Evolutionary conservation across 2,888 invertebrate genomes (phyloP).

Genomic region (Aspidapion aeneum): DNA sequence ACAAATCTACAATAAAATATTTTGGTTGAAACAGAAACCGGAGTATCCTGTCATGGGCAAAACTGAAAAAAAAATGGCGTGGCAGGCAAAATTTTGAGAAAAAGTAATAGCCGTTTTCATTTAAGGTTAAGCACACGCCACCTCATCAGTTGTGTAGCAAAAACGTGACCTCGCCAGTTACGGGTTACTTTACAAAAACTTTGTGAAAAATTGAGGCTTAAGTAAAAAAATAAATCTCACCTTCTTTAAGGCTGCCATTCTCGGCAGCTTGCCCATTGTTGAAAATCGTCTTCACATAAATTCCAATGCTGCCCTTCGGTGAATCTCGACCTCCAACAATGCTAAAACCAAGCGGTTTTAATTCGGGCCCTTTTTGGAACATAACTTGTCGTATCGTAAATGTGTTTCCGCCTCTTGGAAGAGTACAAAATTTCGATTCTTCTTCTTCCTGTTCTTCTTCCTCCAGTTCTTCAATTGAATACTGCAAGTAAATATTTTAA

Average conservation of each 20-base stretch:
- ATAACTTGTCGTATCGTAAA: slow-evolving; percentile 50
- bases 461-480: slow-evolving; percentile 41
- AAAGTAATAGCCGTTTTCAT: too few relatives aligned
- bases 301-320: slow-evolving; percentile 83
- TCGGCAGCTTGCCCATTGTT: slow-evolving; percentile 83
- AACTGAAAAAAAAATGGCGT: too few relatives aligned
- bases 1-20: too few relatives aligned
- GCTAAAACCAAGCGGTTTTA: slow-evolving; percentile 85
- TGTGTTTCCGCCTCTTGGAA: slow-evolving; percentile 54
- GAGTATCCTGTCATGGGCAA: too few relatives aligned
- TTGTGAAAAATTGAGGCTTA: too few relatives aligned
- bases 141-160: too few relatives aligned
- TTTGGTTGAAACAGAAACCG: too few relatives aligned
- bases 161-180: too few relatives aligned
- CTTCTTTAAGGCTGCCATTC: slow-evolving; percentile 78
- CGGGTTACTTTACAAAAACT: too few relatives aligned
- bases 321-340: slow-evolving; percentile 88
- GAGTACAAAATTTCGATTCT: slow-evolving; percentile 57
- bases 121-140: too few relatives aligned
- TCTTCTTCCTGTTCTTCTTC: slow-evolving; percentile 50
- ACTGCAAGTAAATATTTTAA: slow-evolving; percentile 25
- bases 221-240: too few relatives aligned
- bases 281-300: slow-evolving; percentile 86
- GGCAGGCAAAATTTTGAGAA: too few relatives aligned
- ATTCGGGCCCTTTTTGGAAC: slow-evolving; percentile 79